phyloP scores from a whole-genome alignment of 2,113 vertebrate genomes.

The Euleptes europaea region DNA sequence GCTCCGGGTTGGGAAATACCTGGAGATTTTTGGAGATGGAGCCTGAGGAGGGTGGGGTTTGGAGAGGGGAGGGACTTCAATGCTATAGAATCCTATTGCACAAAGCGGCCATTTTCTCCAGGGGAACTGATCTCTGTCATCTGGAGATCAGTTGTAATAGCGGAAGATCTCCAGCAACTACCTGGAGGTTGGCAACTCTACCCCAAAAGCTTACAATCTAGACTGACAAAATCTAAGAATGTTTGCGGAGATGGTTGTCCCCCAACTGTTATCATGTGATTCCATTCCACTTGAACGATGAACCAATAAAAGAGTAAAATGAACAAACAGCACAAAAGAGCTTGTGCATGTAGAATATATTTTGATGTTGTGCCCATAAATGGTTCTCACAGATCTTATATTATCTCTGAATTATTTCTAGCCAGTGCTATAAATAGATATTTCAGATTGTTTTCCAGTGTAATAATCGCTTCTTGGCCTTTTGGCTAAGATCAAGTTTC shows the following conservation, averaged over 20 bases:
- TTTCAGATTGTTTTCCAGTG: not conserved
- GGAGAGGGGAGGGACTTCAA: no score
- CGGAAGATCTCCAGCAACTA: no score
- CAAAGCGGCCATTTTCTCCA: no score
- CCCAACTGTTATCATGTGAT: not conserved
- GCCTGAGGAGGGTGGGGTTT: no score
- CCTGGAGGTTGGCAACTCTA: no score
- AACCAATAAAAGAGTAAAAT: not conserved
- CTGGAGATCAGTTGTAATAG: no score
- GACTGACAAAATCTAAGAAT: not conserved
- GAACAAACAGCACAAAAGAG: not conserved
- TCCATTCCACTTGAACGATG: not conserved
- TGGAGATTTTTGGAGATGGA: no score
- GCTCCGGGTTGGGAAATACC: no score
- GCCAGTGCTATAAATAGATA: not conserved
- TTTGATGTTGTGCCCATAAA: not conserved
- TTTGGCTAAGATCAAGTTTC: no score
- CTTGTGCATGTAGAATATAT: not conserved
- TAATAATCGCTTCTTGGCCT: no score
- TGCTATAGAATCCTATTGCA: no score
- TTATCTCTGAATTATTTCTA: not conserved
- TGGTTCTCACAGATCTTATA: not conserved
- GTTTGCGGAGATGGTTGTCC: not conserved
- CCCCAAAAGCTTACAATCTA: not conserved
- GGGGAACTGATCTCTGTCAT: no score